Evolutionary conservation across 2,888 invertebrate species (phyloP), one percentile per base, ranked within the genome.

Genomic region (Zhuqinia jingwanae): DNA sequence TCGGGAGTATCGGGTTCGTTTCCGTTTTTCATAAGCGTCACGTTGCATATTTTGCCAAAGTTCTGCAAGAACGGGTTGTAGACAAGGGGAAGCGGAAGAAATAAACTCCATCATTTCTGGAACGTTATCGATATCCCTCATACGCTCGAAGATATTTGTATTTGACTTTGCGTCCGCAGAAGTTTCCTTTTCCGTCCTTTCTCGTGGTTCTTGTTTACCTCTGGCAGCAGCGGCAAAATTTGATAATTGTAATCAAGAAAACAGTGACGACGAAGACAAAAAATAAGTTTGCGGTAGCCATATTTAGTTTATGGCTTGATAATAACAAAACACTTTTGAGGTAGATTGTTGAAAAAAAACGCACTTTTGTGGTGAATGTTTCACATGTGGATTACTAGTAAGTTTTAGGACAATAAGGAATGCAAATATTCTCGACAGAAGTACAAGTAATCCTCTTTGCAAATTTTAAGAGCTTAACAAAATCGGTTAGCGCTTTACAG

Each of bases 51-150:
- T 75, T 45, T 85, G 79, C 85, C 85, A 85, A 0, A 63, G 2
- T 30, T 85, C 85, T 5, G 85, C 85, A n/a, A 85, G 65, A 0
- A 85, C 65, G 5, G 85, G 79, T 65, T 85, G 85, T 17, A 85
- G 80, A 65, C 85, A 85, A 8, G 85, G 85, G 2, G 85, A 85
- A 10, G 85, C 85, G 0, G n/a, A 10, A 1, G 85, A 73, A 25
- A 85, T 47, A 30, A 85, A 85, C n/a, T 85, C 50, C 2, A 63
- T 20, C 6, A 85, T 17, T 11, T 85, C 85, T 0, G 60, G 47
- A 56, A 85, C 10, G n/a, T 20, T 56, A 20, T 85, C 85, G 10
- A 85, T 85, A 42, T 85, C 85, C 17, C 75, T 36, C 3, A 85
- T 45, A 10, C 85, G 85, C 2, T 85, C 75, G 50, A 80, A 8